Conservation (phyloP, 2,797 vertebrate genomes). For the Chiloscyllium punctatum region DNA sequence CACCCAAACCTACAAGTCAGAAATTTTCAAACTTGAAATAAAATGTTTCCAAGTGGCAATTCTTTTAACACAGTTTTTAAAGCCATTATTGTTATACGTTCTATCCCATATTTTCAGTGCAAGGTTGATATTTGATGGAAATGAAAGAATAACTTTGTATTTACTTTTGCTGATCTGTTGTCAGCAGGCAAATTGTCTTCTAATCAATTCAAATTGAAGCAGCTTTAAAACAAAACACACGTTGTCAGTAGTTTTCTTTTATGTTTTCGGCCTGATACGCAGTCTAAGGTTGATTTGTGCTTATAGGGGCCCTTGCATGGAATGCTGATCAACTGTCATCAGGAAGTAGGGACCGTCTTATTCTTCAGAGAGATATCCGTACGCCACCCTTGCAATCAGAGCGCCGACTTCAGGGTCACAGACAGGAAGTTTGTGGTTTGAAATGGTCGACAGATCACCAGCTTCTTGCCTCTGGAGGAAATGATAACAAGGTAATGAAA, state of each 20-base stretch:
- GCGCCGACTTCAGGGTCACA: slow-evolving; percentile 91
- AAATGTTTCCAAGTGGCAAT: neutral
- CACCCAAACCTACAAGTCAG: neutral
- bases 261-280: neutral
- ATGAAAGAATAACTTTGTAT: neutral
- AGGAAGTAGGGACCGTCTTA: slow-evolving; percentile 89
- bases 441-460: slow-evolving; percentile 99
- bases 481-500: slow-evolving; percentile 85
- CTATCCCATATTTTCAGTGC: neutral
- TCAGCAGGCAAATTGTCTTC: neutral
- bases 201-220: neutral
- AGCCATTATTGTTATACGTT: neutral
- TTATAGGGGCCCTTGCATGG: slow-evolving; percentile 87
- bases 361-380: slow-evolving; percentile 89
- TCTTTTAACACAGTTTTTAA: neutral
- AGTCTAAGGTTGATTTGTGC: neutral
- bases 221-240: neutral
- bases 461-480: slow-evolving; percentile 92
- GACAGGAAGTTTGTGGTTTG: slow-evolving; percentile 95
- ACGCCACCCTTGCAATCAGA: slow-evolving; percentile 88
- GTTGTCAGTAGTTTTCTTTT: neutral
- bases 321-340: slow-evolving; percentile 96
- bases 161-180: neutral
- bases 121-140: neutral
- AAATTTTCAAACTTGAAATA: neutral